Conservation (phyloP, 2,797 vertebrate species). For the Crypturellus tataupa region DNA sequence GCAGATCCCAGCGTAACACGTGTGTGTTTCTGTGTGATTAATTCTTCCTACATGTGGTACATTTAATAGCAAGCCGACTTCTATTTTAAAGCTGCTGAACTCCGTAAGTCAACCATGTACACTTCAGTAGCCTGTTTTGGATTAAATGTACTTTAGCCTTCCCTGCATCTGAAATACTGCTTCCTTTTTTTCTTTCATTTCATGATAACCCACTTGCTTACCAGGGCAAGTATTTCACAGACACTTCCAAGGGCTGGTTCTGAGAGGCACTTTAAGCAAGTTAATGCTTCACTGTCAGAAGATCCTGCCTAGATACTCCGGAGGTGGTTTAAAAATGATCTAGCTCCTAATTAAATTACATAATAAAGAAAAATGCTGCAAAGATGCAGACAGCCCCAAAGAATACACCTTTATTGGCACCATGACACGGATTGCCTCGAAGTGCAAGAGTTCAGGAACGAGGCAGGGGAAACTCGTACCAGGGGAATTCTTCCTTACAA, state of each 20-base stretch:
- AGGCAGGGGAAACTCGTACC: not conserved
- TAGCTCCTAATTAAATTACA: constrained; percentile 51
- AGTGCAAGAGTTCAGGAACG: not conserved
- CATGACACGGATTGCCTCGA: not conserved
- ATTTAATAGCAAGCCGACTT: not conserved
- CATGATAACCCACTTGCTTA: not conserved
- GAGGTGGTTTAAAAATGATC: constrained; percentile 38
- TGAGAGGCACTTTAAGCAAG: not conserved
- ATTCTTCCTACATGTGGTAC: not conserved
- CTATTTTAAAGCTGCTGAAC: not conserved
- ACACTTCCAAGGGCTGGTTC: not conserved
- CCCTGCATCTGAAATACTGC: constrained; percentile 53
- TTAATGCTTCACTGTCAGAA: not conserved
- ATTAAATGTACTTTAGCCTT: constrained; percentile 41
- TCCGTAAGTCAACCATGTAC: not conserved
- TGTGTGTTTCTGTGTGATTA: not conserved
- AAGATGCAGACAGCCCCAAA: not conserved
- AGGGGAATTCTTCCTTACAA: constrained; percentile 10
- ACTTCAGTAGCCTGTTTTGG: constrained; percentile 8
- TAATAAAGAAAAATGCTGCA: not conserved
- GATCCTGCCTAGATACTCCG: constrained; percentile 7
- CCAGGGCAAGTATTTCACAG: constrained; percentile 54
- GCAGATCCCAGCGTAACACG: not conserved
- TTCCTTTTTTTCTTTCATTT: constrained; percentile 58
- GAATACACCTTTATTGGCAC: not conserved